These are phyloP conservation scores for Muschampia staudingeri DNA, from an alignment of 2,888 invertebrate genomes.

Conservation along the genomic window DNA sequence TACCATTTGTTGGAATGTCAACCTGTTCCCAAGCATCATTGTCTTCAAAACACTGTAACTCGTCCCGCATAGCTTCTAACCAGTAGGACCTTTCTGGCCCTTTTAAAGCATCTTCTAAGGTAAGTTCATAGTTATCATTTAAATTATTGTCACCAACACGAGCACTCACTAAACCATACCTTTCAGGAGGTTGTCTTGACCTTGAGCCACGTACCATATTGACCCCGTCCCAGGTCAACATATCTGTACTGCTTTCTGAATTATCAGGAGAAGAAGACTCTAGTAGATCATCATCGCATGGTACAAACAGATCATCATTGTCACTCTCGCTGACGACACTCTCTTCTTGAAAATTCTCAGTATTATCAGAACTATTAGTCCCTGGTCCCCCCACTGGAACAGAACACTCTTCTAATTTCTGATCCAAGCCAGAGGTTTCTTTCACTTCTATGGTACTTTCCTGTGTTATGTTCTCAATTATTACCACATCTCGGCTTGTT, in stretches of 20 bases:
- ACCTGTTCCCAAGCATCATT: neutral
- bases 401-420: too few relatives aligned
- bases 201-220: neutral
- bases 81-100: neutral
- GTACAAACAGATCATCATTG: neutral
- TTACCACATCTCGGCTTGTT: too few relatives aligned
- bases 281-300: neutral
- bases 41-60: neutral
- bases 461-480: too few relatives aligned
- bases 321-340: neutral
- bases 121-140: neutral
- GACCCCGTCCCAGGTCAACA: neutral
- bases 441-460: too few relatives aligned
- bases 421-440: too few relatives aligned
- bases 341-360: neutral
- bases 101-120: neutral
- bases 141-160: neutral
- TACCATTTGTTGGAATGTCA: neutral
- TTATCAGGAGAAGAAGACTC: neutral
- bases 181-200: neutral
- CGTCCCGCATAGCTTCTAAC: neutral
- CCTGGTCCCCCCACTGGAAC: neutral
- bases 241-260: neutral
- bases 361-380: neutral
- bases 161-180: neutral